phyloP scores from a whole-genome alignment of 53 echinoderm and acorn worm species.

The Zoroaster sp. region DNA sequence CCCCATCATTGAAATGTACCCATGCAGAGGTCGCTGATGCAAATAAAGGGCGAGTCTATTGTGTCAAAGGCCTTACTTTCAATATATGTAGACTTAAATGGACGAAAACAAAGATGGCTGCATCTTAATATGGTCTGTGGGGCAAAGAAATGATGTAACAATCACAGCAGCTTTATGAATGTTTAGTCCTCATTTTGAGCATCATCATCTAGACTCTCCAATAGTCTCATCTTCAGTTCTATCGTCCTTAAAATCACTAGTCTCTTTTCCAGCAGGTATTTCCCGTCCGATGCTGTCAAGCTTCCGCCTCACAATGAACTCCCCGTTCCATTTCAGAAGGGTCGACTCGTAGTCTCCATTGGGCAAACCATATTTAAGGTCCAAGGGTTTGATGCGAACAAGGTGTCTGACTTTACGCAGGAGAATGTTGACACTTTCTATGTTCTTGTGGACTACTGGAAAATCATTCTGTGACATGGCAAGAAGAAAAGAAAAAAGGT shows the following conservation, averaged over 20 bases:
- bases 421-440: slow-evolving; percentile 65
- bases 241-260: neutral
- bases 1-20: no score
- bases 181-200: neutral
- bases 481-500: slow-evolving; percentile 4
- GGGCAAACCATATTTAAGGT: slow-evolving; percentile 76
- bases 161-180: no score
- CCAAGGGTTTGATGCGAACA: slow-evolving; percentile 79
- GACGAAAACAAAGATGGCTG: no score
- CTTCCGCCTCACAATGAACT: slow-evolving; percentile 76
- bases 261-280: neutral
- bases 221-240: neutral
- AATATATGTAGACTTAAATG: no score
- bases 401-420: slow-evolving; percentile 77
- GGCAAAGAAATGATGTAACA: no score
- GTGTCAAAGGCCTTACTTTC: no score
- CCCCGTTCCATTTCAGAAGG: slow-evolving; percentile 85
- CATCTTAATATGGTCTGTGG: no score
- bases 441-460: slow-evolving; percentile 90
- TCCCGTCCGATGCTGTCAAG: slow-evolving; percentile 41
- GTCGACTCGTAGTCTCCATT: slow-evolving; percentile 88
- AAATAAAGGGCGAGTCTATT: no score
- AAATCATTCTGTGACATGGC: slow-evolving; percentile 50
- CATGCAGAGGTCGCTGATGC: no score
- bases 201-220: neutral